These are phyloP conservation scores for Gnathonemus longibarbis DNA, from an alignment of 2,113 vertebrate genomes.

Conservation along the genomic window DNA sequence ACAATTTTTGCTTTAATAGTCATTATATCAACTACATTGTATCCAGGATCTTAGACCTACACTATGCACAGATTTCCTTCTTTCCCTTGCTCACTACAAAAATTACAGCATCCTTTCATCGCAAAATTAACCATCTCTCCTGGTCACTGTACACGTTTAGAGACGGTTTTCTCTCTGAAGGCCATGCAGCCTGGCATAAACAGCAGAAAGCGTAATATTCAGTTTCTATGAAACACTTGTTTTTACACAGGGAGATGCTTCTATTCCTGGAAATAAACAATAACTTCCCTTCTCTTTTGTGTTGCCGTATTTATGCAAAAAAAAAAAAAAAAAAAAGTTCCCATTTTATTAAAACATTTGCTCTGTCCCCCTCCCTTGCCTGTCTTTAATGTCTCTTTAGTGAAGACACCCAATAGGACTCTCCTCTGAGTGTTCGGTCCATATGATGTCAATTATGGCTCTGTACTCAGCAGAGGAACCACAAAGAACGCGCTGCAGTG, in stretches of 20 bases:
- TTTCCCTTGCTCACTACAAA: background rate
- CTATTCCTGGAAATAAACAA: background rate
- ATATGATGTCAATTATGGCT: slow-evolving; percentile 32
- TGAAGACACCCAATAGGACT: slow-evolving; percentile 7
- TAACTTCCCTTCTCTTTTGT: background rate
- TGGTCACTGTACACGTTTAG: background rate
- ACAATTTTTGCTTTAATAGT: background rate
- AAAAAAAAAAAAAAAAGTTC: background rate
- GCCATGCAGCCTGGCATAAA: background rate
- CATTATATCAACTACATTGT: background rate
- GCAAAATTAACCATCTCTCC: background rate
- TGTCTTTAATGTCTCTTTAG: background rate
- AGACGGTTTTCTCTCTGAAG: background rate
- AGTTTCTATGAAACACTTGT: background rate
- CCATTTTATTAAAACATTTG: background rate
- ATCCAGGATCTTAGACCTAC: background rate
- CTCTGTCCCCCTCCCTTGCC: background rate
- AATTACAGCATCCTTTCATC: background rate
- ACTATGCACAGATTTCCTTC: background rate
- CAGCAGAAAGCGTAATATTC: background rate
- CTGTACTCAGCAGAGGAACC: background rate
- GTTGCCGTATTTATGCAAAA: background rate
- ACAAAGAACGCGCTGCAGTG: slow-evolving; percentile 9
- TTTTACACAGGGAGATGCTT: background rate
- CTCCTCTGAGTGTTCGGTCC: background rate